A percentile compares a stretch with the other conserved stretches of the same genome.
Conservation (phyloP, 2,797 vertebrate genomes). For the Sparus aurata region DNA sequence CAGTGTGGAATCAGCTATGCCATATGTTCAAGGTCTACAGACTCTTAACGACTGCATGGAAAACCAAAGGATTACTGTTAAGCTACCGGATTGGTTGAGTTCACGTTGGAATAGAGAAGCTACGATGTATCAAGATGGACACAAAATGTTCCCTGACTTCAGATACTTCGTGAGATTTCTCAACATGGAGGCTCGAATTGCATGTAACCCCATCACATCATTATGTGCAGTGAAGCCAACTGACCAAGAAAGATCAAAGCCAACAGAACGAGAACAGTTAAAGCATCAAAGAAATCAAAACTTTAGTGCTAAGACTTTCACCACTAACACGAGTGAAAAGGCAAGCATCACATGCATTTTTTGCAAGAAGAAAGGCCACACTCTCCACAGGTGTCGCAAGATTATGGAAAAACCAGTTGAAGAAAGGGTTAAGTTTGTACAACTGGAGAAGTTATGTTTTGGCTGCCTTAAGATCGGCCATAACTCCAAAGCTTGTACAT, state of each 20-base stretch:
- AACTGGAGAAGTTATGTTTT: conserved; percentile 5
- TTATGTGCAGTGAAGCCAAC: conserved; percentile 33
- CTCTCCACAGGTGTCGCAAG: conserved; percentile 2
- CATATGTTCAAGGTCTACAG: too few relatives aligned
- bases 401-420: conserved; percentile 12
- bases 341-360: neutral
- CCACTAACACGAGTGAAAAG: neutral
- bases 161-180: conserved; percentile 24
- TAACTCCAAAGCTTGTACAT: neutral
- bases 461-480: conserved; percentile 7
- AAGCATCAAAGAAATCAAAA: neutral
- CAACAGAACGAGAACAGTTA: conserved; percentile 1
- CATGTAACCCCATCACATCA: conserved; percentile 41
- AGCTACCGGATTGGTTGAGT: too few relatives aligned
- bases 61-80: too few relatives aligned
- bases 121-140: conserved; percentile 40
- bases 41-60: too few relatives aligned
- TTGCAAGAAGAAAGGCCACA: conserved; percentile 15
- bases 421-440: conserved; percentile 14
- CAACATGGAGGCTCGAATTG: conserved; percentile 18
- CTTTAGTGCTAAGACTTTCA: neutral
- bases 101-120: too few relatives aligned
- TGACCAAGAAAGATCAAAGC: conserved; percentile 35
- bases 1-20: too few relatives aligned
- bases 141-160: conserved; percentile 24